Percentiles rank a stretch among this genome's conserved stretches.
These are phyloP conservation scores for Rhodeus uyekii DNA, from an alignment of 2,797 vertebrate genomes.

Conservation along the genomic window DNA sequence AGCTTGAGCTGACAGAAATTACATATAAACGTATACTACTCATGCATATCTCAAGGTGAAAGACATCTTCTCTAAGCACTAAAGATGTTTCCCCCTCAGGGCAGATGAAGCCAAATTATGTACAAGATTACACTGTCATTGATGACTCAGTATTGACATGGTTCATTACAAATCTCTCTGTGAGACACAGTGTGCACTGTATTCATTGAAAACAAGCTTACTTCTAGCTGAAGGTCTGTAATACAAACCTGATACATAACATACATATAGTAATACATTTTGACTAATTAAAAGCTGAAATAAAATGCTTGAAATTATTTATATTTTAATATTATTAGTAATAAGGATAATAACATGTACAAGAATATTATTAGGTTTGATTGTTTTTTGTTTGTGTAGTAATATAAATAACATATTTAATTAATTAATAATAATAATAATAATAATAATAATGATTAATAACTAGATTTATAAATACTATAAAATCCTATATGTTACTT, in stretches of 20 bases:
- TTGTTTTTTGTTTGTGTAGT: background rate
- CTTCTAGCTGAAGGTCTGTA: background rate
- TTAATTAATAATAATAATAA: too few species aligned
- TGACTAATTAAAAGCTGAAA: background rate
- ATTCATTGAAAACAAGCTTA: background rate
- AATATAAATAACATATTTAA: too few species aligned
- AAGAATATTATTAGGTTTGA: background rate
- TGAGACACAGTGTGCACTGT: background rate
- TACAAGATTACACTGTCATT: slow-evolving; percentile 12
- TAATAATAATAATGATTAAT: too few species aligned
- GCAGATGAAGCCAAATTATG: background rate
- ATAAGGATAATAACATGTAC: background rate
- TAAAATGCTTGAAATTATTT: background rate
- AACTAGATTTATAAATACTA: background rate
- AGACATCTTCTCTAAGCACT: background rate
- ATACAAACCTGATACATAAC: background rate
- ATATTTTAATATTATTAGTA: background rate
- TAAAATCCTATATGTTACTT: background rate
- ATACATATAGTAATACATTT: background rate
- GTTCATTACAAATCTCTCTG: slow-evolving; percentile 8
- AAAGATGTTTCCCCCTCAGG: background rate
- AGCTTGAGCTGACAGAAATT: background rate
- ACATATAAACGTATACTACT: background rate
- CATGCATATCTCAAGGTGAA: slow-evolving; percentile 8
- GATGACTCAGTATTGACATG: slow-evolving; percentile 2